phyloP scores from a whole-genome alignment of 2,797 vertebrate genomes.

The Poecilia wingei region DNA sequence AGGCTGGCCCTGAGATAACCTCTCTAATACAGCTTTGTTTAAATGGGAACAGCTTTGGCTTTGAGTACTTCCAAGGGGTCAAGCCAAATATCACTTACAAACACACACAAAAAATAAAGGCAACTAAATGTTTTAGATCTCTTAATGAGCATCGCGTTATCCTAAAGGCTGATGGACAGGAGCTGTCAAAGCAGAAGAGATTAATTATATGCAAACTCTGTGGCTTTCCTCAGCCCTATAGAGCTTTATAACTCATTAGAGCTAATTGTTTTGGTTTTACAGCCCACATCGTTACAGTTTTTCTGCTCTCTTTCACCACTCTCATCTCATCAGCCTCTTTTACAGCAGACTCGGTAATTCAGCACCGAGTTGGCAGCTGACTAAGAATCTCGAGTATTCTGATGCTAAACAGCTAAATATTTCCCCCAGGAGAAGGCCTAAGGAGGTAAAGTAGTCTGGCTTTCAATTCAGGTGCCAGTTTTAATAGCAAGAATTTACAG shows the following conservation, averaged over 20 bases:
- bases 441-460: background rate
- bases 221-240: slow-evolving; percentile 1
- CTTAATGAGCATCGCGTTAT: background rate
- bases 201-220: slow-evolving; percentile 20
- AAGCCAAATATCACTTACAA: background rate
- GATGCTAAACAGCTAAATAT: background rate
- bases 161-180: background rate
- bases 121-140: background rate
- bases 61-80: slow-evolving; percentile 2
- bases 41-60: slow-evolving; percentile 36
- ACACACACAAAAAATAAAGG: background rate
- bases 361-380: slow-evolving; percentile 12
- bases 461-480: background rate
- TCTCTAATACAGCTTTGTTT: slow-evolving; percentile 28
- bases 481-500: background rate
- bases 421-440: background rate
- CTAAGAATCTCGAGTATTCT: background rate
- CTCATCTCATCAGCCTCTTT: slow-evolving; percentile 15
- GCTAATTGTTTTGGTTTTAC: slow-evolving; percentile 53
- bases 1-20: slow-evolving; percentile 55
- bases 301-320: slow-evolving; percentile 12
- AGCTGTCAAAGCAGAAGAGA: slow-evolving; percentile 17
- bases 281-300: slow-evolving; percentile 38
- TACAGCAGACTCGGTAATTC: slow-evolving; percentile 24
- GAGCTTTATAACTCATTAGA: slow-evolving; percentile 43